These are phyloP conservation scores for Merodon equestris DNA, from an alignment of 2,888 invertebrate species.

Conservation along the genomic window DNA sequence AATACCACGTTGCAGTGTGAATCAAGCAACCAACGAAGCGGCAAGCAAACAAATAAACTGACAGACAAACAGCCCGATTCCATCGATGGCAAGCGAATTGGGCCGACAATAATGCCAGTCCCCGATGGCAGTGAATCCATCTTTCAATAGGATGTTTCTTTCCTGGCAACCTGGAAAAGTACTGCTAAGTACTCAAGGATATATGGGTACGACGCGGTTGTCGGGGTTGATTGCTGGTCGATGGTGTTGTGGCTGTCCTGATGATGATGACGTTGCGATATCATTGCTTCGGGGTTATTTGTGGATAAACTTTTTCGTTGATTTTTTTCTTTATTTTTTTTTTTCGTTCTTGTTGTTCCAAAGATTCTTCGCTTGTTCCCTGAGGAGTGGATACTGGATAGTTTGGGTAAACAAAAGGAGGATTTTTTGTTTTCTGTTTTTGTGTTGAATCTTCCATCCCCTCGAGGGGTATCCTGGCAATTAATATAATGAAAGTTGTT, in stretches of 20 bases:
- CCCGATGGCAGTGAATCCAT: conserved; percentile 62
- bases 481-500: too few species aligned
- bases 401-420: too few species aligned
- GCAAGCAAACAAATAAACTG: conserved; percentile 36
- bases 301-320: conserved; percentile 55
- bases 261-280: conserved; percentile 63
- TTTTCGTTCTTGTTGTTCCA: background rate
- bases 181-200: conserved; percentile 48
- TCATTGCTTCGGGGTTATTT: conserved; percentile 60
- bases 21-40: background rate
- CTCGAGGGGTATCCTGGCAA: too few species aligned
- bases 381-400: too few species aligned
- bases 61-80: conserved; percentile 7
- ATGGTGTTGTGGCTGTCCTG: conserved; percentile 25
- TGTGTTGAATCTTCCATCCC: too few species aligned
- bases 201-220: conserved; percentile 24
- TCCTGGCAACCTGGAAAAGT: background rate
- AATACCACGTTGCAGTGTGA: conserved; percentile 2
- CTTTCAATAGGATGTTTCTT: conserved; percentile 39
- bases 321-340: conserved; percentile 5
- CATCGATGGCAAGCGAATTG: conserved; percentile 19
- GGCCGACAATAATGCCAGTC: conserved; percentile 37
- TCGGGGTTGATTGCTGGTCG: conserved; percentile 47
- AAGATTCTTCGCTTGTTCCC: background rate
- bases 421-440: too few species aligned